Percentiles rank a stretch among this genome's conserved stretches.
Conservation (phyloP, 2,797 vertebrate species). For the Perodicticus potto region DNA sequence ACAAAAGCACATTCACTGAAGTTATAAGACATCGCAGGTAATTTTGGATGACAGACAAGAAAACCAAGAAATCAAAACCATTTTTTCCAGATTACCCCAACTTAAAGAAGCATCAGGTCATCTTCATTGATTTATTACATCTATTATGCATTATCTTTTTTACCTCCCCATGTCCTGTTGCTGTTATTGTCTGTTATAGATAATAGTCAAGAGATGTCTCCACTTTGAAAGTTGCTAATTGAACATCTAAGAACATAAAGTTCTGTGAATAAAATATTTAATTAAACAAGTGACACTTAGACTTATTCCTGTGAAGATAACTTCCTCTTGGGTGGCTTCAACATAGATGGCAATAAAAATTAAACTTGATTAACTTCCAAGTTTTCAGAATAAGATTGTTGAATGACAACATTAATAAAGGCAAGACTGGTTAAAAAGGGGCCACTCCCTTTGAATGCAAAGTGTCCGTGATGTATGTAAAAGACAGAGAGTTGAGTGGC, state of each 20-base stretch:
- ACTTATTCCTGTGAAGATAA: neutral
- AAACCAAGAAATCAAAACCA: neutral
- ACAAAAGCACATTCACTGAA: neutral
- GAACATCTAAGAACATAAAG: neutral
- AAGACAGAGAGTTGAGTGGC: neutral
- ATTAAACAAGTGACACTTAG: neutral
- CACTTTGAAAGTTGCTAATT: conserved; percentile 31
- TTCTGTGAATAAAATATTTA: conserved; percentile 15
- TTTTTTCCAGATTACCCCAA: neutral
- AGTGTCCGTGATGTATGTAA: neutral
- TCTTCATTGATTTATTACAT: neutral
- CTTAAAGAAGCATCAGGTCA: neutral
- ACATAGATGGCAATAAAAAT: neutral
- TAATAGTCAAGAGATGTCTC: neutral
- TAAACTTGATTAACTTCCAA: neutral
- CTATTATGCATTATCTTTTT: neutral
- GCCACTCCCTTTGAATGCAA: neutral
- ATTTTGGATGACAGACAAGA: neutral
- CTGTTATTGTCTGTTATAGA: neutral
- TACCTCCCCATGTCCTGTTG: neutral
- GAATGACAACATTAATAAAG: neutral
- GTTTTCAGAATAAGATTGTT: neutral
- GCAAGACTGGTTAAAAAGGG: neutral
- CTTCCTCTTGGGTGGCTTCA: neutral
- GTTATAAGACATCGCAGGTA: neutral